Evolutionary conservation across 1,140 invertebrate species (phyloP), one percentile per base, ranked within the genome.

Genomic region (Venturia canescens): DNA sequence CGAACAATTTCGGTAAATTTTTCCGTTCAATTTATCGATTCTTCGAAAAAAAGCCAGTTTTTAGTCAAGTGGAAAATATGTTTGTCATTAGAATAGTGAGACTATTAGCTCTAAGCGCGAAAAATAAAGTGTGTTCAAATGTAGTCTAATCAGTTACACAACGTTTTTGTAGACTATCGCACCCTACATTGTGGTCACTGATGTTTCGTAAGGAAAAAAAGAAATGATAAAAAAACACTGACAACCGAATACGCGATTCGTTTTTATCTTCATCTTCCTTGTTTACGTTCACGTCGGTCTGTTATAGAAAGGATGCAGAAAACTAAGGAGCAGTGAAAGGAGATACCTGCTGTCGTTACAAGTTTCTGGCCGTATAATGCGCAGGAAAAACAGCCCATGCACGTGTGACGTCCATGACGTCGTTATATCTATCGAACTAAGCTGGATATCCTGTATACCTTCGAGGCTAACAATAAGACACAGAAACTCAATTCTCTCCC

Each of bases 281-380:
- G 18, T 60, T 21, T n/a, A 60, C 57, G 3, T n/a, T 50, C 18
- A n/a, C 57, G n/a, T 23, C 13, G 6, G 6, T 21, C 57, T 11
- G 23, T 60, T 2, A 3, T n/a, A 18, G 13, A 38, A 18, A 70
- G 18, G 67, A 38, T 38, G 38, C 31, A 53, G 57, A 75, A 53
- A 75, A 60, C 38, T 38, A 16, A 23, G 72, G 31, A 15, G 48
- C 18, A 26, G 50, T 57, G 50, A 75, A 75, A 75, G 72, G 72
- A 75, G 72, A 75, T 50, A 75, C 72, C 72, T 57, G 72, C 57
- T 57, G 50, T 57, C 70, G 70, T 31, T 16, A 75, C 72, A 50
- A 75, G 72, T 50, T 3, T 13, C 48, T 13, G 48, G 48, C 48
- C 15, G 18, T 50, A 50, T 50, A 50, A 16, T 60, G 16, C 57